Conservation (phyloP, 2,113 vertebrate genomes). For the Corvus cornix region DNA sequence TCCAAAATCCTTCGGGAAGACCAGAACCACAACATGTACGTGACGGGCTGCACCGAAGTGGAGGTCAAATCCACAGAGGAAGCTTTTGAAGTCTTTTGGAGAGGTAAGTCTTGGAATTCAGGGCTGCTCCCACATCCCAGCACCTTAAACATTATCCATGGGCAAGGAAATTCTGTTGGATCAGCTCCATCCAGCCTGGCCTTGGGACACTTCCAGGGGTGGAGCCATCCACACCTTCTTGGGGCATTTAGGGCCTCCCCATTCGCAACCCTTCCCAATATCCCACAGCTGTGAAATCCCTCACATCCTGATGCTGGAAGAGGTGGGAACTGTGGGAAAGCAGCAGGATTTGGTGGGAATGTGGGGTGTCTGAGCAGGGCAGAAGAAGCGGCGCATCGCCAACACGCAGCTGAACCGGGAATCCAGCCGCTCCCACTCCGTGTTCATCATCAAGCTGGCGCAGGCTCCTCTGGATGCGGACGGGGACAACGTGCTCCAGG, state of each 20-base stretch:
- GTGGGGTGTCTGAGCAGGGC: constrained; percentile 49
- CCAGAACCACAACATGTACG: constrained; percentile 97
- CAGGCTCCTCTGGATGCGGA: constrained; percentile 93
- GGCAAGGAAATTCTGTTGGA: accelerated
- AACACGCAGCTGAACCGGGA: constrained; percentile 92
- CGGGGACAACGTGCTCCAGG: constrained; percentile 91
- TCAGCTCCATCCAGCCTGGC: neutral
- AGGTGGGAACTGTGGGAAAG: neutral
- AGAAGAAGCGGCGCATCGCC: constrained; percentile 80
- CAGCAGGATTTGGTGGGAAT: neutral
- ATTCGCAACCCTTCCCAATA: neutral
- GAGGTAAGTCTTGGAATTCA: constrained; percentile 71
- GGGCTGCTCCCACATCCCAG: neutral
- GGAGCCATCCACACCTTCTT: neutral
- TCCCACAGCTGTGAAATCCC: neutral
- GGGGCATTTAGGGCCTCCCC: neutral
- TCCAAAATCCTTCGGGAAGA: constrained; percentile 94
- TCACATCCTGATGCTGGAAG: accelerated
- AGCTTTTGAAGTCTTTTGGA: constrained; percentile 95
- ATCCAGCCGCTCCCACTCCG: constrained; percentile 94
- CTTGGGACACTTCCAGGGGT: neutral
- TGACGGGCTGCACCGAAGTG: constrained; percentile 91
- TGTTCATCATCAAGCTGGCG: constrained; percentile 91
- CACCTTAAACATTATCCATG: accelerated
- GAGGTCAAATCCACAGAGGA: constrained; percentile 95